Evolutionary conservation across 2,797 vertebrate genomes (phyloP).

Genomic region (Characodon lateralis): DNA sequence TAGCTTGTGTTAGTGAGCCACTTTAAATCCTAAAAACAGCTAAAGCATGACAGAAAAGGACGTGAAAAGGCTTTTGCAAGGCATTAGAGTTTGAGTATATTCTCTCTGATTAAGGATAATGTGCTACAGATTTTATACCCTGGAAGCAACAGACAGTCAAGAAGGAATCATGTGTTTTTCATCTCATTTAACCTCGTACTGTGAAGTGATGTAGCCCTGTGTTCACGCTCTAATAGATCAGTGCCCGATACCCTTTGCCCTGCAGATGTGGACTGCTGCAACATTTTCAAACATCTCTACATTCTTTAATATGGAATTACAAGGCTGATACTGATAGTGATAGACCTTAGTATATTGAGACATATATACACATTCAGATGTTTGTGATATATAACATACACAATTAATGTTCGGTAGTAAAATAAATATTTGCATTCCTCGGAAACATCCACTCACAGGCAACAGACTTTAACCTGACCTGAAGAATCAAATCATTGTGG

Average conservation of each 20-base stretch:
- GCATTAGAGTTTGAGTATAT: conserved; percentile 49
- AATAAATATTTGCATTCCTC: conserved; percentile 79
- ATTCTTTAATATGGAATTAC: conserved; percentile 74
- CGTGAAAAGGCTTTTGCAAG: neutral
- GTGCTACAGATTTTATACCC: conserved; percentile 59
- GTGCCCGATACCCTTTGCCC: conserved; percentile 40
- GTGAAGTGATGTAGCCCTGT: conserved; percentile 61
- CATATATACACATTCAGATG: conserved; percentile 71
- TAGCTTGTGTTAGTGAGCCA: neutral
- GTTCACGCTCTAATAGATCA: conserved; percentile 34
- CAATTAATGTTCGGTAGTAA: conserved; percentile 55
- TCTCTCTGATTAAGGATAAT: conserved; percentile 54
- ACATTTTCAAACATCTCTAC: conserved; percentile 59
- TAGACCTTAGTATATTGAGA: conserved; percentile 69
- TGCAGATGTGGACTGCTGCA: conserved; percentile 31
- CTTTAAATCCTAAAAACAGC: neutral
- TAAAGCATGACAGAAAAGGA: neutral
- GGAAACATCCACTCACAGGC: conserved; percentile 62
- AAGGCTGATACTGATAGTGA: conserved; percentile 68
- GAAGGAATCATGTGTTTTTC: conserved; percentile 58
- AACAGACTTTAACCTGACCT: conserved; percentile 42
- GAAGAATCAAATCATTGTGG: conserved; percentile 34
- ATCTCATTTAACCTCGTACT: conserved; percentile 41
- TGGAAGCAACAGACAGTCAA: conserved; percentile 36
- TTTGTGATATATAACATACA: conserved; percentile 61